phyloP scores from a whole-genome alignment of 2,113 vertebrate genomes.

The Daubentonia madagascariensis region DNA sequence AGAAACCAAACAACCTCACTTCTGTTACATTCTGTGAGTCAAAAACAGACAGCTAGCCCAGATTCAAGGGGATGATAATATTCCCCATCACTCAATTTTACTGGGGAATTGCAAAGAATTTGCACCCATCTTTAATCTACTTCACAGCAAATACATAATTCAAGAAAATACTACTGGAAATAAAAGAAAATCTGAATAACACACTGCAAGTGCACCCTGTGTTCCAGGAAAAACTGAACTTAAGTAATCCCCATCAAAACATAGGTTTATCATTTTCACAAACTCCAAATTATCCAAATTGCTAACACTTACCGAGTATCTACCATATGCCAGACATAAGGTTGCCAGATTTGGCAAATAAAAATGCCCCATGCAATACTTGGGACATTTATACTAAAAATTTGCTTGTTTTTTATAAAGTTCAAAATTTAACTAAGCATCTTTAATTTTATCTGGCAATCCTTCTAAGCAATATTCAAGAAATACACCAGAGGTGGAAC shows the following conservation, averaged over 20 bases:
- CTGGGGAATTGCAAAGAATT: not conserved
- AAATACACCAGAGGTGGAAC: not conserved
- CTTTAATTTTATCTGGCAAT: slow-evolving; percentile 24
- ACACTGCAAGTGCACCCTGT: not conserved
- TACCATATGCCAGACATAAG: not conserved
- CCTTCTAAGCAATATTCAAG: slow-evolving; percentile 31
- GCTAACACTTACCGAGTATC: not conserved
- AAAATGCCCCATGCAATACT: not conserved
- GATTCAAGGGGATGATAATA: not conserved
- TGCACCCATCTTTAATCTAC: not conserved
- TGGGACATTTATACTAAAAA: not conserved
- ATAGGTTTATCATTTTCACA: not conserved
- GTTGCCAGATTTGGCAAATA: slow-evolving; percentile 16
- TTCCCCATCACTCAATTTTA: not conserved
- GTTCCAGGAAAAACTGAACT: not conserved
- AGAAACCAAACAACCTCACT: not conserved
- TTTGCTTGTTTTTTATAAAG: not conserved
- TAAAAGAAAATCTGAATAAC: not conserved
- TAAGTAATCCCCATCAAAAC: slow-evolving; percentile 18
- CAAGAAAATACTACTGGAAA: not conserved
- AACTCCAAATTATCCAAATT: slow-evolving; percentile 7
- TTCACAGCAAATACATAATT: not conserved
- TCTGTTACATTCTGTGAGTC: not conserved
- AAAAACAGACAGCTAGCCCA: not conserved
- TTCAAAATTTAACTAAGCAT: slow-evolving; percentile 35